Evolutionary conservation across 1,140 invertebrate species (phyloP), one percentile per base, ranked within the genome.

Genomic region (Macrocentrus cingulum): DNA sequence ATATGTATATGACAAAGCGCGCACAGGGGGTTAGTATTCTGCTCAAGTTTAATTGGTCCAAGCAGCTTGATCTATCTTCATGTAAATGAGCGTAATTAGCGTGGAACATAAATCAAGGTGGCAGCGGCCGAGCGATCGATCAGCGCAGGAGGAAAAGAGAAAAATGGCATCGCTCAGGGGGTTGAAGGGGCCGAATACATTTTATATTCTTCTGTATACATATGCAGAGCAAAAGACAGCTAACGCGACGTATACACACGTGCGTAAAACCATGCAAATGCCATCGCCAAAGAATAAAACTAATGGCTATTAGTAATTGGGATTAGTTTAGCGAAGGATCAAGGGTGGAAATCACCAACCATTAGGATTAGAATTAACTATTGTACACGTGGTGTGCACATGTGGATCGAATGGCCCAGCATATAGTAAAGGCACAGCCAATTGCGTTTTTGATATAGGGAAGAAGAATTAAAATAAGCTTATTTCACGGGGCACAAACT

Each of bases 81-180:
- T 77, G 73, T 66, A 74, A 76, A 77, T 72, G 66, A 73, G 66
- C 62, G 71, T 72, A 74, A 78, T 79, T 76, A 77, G 67, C 63
- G 61, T 62, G 64, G 60, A 63, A 65, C 70, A 71, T 76, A 75
- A 75, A 75, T 75, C 73, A 76, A 73, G 72, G 61, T 60, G 68
- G 50, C 61, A 59, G 61, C 65, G 59, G 61, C 60, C 58, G 20
- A 37, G 42, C 56, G 65, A 71, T 73, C 71, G 69, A 70, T 71
- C 63, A 61, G 56, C 25, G 37, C 25, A 36, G 48, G 41, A 36
- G n/a, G n/a, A n/a, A n/a, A n/a, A 46, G 50, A 25, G 49, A 22
- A 46, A 39, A 58, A 44, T 1, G 19, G 19, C 13, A 39, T 16
- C 8, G 34, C 15, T 45, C 25, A 15, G 25, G 48, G 45, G 46